Conservation (phyloP, 2,888 invertebrate genomes). For the Catocala fraxini region DNA sequence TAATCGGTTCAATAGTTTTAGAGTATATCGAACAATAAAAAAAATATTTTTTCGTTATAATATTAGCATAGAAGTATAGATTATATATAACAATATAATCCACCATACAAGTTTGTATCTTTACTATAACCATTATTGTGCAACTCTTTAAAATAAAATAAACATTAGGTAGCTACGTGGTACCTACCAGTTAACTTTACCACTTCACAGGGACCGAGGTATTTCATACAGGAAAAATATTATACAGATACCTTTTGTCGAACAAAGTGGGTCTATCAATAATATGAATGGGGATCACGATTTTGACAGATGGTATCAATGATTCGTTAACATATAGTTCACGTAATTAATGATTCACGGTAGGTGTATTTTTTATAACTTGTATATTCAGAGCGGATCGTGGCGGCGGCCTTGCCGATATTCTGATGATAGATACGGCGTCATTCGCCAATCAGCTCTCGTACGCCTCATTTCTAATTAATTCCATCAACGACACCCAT, state of each 20-base stretch:
- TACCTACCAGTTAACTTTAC: no score
- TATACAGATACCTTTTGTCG: slow-evolving; percentile 34
- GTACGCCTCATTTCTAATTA: slow-evolving; percentile 63
- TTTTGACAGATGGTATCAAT: slow-evolving; percentile 51
- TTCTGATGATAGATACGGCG: slow-evolving; percentile 55
- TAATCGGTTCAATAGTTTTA: no score
- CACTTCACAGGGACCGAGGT: neutral
- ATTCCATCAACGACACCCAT: slow-evolving; percentile 62
- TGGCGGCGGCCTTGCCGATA: slow-evolving; percentile 59
- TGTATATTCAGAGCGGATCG: slow-evolving; percentile 67
- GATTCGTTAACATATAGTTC: slow-evolving; percentile 49
- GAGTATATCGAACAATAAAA: no score
- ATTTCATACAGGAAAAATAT: slow-evolving; percentile 37
- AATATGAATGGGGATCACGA: slow-evolving; percentile 50
- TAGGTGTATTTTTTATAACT: slow-evolving; percentile 48
- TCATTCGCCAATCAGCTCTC: slow-evolving; percentile 58
- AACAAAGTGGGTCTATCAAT: slow-evolving; percentile 34
- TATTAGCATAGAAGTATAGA: no score
- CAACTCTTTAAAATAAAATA: no score
- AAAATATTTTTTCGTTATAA: no score
- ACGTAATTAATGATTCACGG: slow-evolving; percentile 54
- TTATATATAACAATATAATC: no score
- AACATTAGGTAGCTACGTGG: no score
- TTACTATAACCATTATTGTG: no score
- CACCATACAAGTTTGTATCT: no score